These are phyloP conservation scores for Xenops minutus DNA, from an alignment of 2,797 vertebrate species.

Conservation along the genomic window DNA sequence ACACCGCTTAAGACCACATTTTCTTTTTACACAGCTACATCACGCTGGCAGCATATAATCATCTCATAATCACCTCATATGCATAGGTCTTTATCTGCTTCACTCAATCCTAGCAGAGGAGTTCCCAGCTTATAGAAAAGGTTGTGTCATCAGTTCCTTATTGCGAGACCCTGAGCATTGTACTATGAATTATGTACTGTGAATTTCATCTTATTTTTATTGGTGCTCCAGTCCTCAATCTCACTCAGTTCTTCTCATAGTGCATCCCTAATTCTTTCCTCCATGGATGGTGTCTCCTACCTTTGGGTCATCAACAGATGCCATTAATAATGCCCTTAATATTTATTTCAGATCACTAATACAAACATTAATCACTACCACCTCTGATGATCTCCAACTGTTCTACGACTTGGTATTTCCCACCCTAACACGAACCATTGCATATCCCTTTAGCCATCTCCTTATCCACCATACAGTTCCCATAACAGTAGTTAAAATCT, in stretches of 20 bases:
- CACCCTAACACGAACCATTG: background rate
- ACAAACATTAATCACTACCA: background rate
- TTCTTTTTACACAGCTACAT: slow-evolving; percentile 14
- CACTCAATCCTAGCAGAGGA: background rate
- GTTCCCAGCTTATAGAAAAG: background rate
- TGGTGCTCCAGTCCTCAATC: background rate
- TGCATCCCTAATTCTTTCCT: background rate
- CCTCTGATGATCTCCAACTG: background rate
- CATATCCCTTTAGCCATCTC: background rate
- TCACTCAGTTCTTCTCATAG: background rate
- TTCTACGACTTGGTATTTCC: background rate
- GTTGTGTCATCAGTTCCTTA: background rate
- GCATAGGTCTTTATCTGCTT: slow-evolving; percentile 5
- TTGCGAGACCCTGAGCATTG: background rate
- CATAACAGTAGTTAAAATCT: background rate
- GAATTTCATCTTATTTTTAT: background rate
- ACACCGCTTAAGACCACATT: background rate
- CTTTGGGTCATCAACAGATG: background rate
- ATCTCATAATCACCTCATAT: slow-evolving; percentile 3
- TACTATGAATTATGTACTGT: background rate
- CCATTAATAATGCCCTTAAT: background rate
- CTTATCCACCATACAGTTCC: background rate
- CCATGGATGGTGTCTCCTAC: background rate
- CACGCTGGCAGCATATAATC: background rate
- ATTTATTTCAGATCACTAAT: background rate